A percentile compares a stretch with the other conserved stretches of the same genome.
Evolutionary conservation across 1,140 invertebrate genomes (phyloP).

Genomic region (Rhagoletis zephyria): DNA sequence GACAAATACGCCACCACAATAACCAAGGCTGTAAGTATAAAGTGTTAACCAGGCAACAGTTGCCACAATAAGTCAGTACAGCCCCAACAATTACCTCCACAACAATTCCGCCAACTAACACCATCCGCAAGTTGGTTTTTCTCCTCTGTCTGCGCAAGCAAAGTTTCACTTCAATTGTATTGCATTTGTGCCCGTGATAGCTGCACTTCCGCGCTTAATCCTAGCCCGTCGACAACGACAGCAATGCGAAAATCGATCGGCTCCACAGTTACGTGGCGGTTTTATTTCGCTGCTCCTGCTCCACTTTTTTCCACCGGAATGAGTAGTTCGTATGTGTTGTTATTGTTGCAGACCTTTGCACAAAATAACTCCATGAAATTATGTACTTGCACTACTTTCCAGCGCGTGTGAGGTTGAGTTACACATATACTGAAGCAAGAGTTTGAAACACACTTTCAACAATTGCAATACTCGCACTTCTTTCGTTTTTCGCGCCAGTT

Average conservation of each 20-base stretch:
- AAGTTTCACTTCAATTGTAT: neutral
- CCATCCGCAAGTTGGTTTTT: neutral
- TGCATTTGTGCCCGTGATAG: neutral
- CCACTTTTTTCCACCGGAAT: neutral
- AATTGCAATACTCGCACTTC: neutral
- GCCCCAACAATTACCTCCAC: constrained; percentile 15
- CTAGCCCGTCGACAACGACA: neutral
- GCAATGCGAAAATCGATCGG: constrained; percentile 35
- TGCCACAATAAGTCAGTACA: constrained; percentile 18
- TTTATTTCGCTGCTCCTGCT: neutral
- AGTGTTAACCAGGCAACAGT: constrained; percentile 16
- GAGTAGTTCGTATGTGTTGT: neutral
- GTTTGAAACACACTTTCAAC: neutral
- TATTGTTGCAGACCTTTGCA: constrained; percentile 20
- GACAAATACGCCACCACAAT: neutral
- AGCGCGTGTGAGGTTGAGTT: neutral
- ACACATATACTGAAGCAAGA: neutral
- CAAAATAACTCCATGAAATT: neutral
- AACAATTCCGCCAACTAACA: neutral
- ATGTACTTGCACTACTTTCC: constrained; percentile 37
- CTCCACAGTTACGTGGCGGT: neutral
- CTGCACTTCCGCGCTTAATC: neutral
- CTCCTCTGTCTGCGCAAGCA: neutral
- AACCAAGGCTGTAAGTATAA: neutral
- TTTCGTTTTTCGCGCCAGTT: neutral